Percentiles rank a stretch among this genome's conserved stretches.
These are phyloP conservation scores for Lepidostoma basale DNA, from an alignment of 1,140 invertebrate genomes.

Conservation along the genomic window DNA sequence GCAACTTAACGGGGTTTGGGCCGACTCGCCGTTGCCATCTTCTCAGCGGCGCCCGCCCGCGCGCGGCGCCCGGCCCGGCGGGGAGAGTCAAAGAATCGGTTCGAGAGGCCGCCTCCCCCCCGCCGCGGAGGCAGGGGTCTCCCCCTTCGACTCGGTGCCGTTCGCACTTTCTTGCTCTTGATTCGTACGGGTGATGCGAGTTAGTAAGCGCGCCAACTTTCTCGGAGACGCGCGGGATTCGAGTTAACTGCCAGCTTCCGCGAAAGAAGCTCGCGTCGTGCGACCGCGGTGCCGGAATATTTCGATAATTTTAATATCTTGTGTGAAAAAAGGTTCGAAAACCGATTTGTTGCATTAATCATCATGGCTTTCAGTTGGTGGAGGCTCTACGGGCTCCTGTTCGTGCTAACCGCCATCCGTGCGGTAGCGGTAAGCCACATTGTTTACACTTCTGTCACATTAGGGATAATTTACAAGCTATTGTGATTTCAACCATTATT, in stretches of 20 bases:
- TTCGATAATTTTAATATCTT: background rate
- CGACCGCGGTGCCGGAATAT: background rate
- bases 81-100: too few species aligned
- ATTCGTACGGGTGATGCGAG: background rate
- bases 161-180: slow-evolving; percentile 15
- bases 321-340: background rate
- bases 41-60: background rate
- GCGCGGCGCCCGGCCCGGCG: background rate
- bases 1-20: slow-evolving; percentile 29
- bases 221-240: slow-evolving; percentile 17
- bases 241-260: slow-evolving; percentile 1
- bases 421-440: slow-evolving; percentile 15
- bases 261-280: slow-evolving; percentile 2
- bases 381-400: slow-evolving; percentile 11
- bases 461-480: background rate
- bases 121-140: background rate
- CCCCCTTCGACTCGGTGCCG: background rate
- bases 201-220: slow-evolving; percentile 23
- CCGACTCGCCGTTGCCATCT: background rate
- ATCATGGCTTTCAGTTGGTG: slow-evolving; percentile 25
- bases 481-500: too few species aligned
- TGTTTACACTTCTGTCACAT: background rate
- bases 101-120: background rate
- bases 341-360: background rate
- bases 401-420: background rate